Evolutionary conservation across 2,888 invertebrate genomes (phyloP), one percentile per base, ranked within the genome.

Genomic region (Altica lythri): DNA sequence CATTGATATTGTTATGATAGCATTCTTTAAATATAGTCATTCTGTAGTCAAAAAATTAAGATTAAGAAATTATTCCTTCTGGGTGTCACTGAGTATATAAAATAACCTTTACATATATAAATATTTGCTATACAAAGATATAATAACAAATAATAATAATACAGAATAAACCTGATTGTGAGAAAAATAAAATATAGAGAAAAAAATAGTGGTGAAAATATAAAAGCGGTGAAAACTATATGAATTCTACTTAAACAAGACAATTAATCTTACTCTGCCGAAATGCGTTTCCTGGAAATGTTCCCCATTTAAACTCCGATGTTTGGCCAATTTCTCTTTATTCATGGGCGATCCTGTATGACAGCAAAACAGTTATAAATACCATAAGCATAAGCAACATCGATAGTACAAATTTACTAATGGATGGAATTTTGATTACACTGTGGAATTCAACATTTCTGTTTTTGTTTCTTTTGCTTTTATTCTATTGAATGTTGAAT

Each of bases 251-350:
- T 8, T 35, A 50, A 49, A 52, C 37, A 34, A 51, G 57, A 60
- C 53, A 59, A 55, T 47, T 55, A 54, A 56, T 61, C 86, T 86
- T 89, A 89, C 89, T 85, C 88, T 83, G 77, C 86, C 88, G 75
- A 90, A 82, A 68, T 88, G 86, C 61, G 89, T 89, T 80, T 90
- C 89, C 76, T 88, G 88, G 69, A 86, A 84, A 72, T 81, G 81
- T 73, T 81, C 80, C 81, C 86, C 84, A 76, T 85, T 85, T 70
- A 86, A 83, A 77, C 84, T 82, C 80, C 83, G 78, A 77, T 87
- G 86, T 78, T 88, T 88, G 76, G 86, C 88, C 79, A 90, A 80
- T 81, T 89, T 89, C 80, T 86, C 86, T 79, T 84, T 87, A 81
- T 90, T 90, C 79, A 89, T 86, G 64, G 90, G 89, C 63, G 90